A percentile compares a stretch with the other conserved stretches of the same genome.
Conservation (phyloP, 2,797 vertebrate species). For the Morus bassanus region DNA sequence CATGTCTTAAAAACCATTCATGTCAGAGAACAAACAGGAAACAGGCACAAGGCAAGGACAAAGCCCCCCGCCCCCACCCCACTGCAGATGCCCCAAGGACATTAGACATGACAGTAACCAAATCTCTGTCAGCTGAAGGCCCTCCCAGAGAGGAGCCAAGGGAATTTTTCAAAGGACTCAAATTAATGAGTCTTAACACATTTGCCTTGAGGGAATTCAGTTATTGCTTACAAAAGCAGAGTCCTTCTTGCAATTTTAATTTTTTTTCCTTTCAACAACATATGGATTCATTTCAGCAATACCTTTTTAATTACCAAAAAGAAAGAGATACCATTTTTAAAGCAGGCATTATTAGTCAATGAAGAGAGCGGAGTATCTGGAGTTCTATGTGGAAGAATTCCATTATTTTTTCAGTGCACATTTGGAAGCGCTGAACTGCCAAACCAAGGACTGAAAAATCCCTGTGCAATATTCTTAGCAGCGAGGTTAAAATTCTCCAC, state of each 20-base stretch:
- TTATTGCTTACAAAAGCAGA: slow-evolving; percentile 66
- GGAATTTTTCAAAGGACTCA: slow-evolving; percentile 58
- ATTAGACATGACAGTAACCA: slow-evolving; percentile 45
- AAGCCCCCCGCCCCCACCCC: background rate
- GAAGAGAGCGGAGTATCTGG: background rate
- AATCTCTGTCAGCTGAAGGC: slow-evolving; percentile 57
- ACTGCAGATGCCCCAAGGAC: slow-evolving; percentile 51
- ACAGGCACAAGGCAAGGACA: slow-evolving; percentile 61
- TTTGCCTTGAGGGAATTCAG: slow-evolving; percentile 36
- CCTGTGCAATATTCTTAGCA: background rate
- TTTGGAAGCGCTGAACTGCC: background rate
- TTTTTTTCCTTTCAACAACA: background rate
- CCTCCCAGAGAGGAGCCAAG: slow-evolving; percentile 20
- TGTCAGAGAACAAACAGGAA: slow-evolving; percentile 58
- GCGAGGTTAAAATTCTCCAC: background rate
- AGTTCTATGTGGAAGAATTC: background rate
- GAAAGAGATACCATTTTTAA: background rate
- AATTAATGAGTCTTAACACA: slow-evolving; percentile 63
- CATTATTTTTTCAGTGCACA: slow-evolving; percentile 33
- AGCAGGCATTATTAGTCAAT: background rate
- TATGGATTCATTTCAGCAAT: slow-evolving; percentile 43
- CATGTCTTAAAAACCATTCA: slow-evolving; percentile 54
- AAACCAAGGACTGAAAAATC: background rate
- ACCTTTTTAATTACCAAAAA: slow-evolving; percentile 32
- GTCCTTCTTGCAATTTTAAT: slow-evolving; percentile 43